Base-by-base conservation (phyloP, 35 echinoderm and acorn worm genomes). In the Lytechinus variegatus region DNA sequence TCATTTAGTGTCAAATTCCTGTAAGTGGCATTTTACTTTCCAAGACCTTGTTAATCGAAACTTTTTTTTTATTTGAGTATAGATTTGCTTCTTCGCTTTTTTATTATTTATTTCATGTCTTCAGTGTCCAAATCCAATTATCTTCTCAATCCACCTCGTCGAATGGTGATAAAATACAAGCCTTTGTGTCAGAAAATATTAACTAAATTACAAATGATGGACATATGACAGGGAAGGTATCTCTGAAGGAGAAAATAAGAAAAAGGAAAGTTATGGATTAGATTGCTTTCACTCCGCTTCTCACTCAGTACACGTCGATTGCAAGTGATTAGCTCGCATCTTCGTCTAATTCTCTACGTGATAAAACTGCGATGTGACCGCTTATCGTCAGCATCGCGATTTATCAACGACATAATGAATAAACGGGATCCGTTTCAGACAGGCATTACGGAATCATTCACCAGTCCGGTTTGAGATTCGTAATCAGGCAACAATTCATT, bases 341-440 rank as follows among this genome's bases (percentile, higher is more conserved):
- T 90, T 90, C 88, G 88, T 90, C 88, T 90, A 90, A 90, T 90
- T 90, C 88, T 90, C 28, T 52, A 90, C 88, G 88, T 90, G 88
- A 90, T 90, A 90, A 90, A 90, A 90, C 52, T 90, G 88, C 27
- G 28, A 90, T 90, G 88, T 90, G 88, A 90, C 88, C 88, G 88
- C 88, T 90, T 90, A 93, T 93, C 92, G 54, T 9, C 14, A 57
- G 24, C 92, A 93, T 93, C 92, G 54, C 53, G 92, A 93, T 28
- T 93, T 57, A 55, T 57, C 53, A 57, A 27, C 52, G 52, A 27
- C 92, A 33, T 27, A 93, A 93, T 93, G 92, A 93, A 93, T 90
- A 90, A 54, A 53, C 92, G 92, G 92, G 52, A 27, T 93, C 28
- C 27, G 28, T 93, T 93, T 93, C 92, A 93, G 92, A 93, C 92